phyloP scores from a whole-genome alignment of 2,797 vertebrate genomes.

The Propithecus deckenii region DNA sequence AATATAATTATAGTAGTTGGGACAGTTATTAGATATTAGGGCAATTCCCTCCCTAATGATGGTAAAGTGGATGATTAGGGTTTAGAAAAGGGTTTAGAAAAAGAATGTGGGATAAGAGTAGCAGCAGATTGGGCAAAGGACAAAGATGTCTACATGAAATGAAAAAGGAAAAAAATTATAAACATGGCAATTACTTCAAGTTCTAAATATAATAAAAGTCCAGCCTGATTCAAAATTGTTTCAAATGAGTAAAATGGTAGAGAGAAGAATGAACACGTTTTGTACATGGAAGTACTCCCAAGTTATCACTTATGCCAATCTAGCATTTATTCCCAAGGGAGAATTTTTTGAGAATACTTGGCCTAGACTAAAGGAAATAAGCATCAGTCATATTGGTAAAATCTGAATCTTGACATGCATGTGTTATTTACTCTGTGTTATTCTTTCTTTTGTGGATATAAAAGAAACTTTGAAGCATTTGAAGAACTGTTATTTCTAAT shows the following conservation, averaged over 20 bases:
- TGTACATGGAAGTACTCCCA: background rate
- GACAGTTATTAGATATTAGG: background rate
- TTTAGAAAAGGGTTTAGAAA: background rate
- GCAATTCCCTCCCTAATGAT: background rate
- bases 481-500: background rate
- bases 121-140: background rate
- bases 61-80: background rate
- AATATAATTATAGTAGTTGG: background rate
- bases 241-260: background rate
- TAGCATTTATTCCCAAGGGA: background rate
- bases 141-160: background rate
- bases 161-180: background rate
- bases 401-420: constrained; percentile 34
- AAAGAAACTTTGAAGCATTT: background rate
- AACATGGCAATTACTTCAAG: background rate
- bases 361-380: constrained; percentile 16
- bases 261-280: background rate
- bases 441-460: background rate
- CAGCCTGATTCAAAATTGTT: constrained; percentile 2
- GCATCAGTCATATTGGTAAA: background rate
- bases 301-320: background rate
- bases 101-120: background rate
- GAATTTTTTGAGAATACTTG: background rate
- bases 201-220: constrained; percentile 22
- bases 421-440: background rate